Base-by-base conservation (phyloP, 2,888 invertebrate species). In the Patella ulyssiponensis region DNA sequence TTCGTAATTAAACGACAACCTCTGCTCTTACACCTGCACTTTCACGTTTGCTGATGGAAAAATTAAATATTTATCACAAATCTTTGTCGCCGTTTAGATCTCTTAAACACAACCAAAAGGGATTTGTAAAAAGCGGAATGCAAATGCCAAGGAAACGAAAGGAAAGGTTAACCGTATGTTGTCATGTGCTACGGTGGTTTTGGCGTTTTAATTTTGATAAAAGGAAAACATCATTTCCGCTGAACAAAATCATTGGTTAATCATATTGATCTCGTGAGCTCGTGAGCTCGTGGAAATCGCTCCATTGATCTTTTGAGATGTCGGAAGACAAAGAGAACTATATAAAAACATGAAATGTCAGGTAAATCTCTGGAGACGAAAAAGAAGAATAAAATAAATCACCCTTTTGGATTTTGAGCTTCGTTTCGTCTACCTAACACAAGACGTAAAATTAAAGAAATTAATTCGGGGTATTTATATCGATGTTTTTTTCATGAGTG, bases 171-270 rank as follows among this genome's bases (percentile, higher is more conserved):
- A 27, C 53, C 9, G 64, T 64, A 64, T n/a, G 23, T 23, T 23
- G 64, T 64, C 64, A 44, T 44, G 44, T 44, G 44, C 23, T 23
- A 23, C 23, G 64, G 64, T 64, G 20, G 64, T 64, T 64, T 64
- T 64, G 64, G 64, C 64, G 64, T 64, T 64, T 64, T 53, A 52
- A 52, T 44, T 73, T 71, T 14, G 76, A 72, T 76, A 73, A 72
- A 72, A 76, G 73, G 76, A 72, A 76, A 71, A 56, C 53, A 76
- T 76, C 76, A 76, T 76, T 76, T 76, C 76, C 76, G 76, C 71
- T 15, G 23, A 12, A 64, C 20, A 64, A 64, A 64, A 64, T 64
- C 64, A 64, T 64, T 64, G 64, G 64, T 64, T 20, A 64, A 64
- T 64, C 64, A 64, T 64, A 64, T 64, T 64, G 64, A 64, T 64